Conservation (phyloP, 2,888 invertebrate genomes). For the Thalpophila matura region DNA sequence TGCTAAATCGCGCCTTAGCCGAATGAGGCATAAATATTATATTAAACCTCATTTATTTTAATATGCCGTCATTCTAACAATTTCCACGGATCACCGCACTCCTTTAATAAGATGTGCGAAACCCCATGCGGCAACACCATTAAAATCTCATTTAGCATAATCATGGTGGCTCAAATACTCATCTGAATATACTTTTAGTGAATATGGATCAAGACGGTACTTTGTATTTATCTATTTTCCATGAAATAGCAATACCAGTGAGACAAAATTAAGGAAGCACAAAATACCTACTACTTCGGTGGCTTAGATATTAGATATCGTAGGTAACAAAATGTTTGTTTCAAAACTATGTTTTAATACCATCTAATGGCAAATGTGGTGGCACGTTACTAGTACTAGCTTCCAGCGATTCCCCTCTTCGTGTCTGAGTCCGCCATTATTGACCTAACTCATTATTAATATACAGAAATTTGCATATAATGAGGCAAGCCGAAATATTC, state of each 20-base stretch:
- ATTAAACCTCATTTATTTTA: slow-evolving; percentile 43
- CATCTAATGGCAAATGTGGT: not conserved
- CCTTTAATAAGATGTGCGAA: slow-evolving; percentile 33
- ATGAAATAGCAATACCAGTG: slow-evolving; percentile 10
- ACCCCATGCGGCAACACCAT: slow-evolving; percentile 39
- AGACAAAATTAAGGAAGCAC: slow-evolving; percentile 4
- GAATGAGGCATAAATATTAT: slow-evolving; percentile 27
- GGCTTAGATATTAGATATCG: too few species aligned
- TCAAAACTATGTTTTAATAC: too few species aligned
- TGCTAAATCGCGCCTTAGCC: not conserved
- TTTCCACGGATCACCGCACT: slow-evolving; percentile 59
- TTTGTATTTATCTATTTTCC: slow-evolving; percentile 16
- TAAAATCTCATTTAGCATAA: slow-evolving; percentile 54
- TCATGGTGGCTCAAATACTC: slow-evolving; percentile 35
- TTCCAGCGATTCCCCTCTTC: slow-evolving; percentile 28
- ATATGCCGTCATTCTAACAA: slow-evolving; percentile 26
- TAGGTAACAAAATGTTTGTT: too few species aligned
- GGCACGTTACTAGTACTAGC: slow-evolving; percentile 41
- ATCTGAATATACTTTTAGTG: slow-evolving; percentile 30
- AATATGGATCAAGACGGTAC: slow-evolving; percentile 19
- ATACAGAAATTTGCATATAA: slow-evolving; percentile 80
- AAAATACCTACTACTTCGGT: slow-evolving; percentile 3
- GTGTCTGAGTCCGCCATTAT: slow-evolving; percentile 56
- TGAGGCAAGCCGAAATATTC: slow-evolving; percentile 72
- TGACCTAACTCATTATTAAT: slow-evolving; percentile 76